Evolutionary conservation across 2,888 invertebrate genomes (phyloP), one percentile per base, ranked within the genome.

Genomic region (Electrophaes corylata): DNA sequence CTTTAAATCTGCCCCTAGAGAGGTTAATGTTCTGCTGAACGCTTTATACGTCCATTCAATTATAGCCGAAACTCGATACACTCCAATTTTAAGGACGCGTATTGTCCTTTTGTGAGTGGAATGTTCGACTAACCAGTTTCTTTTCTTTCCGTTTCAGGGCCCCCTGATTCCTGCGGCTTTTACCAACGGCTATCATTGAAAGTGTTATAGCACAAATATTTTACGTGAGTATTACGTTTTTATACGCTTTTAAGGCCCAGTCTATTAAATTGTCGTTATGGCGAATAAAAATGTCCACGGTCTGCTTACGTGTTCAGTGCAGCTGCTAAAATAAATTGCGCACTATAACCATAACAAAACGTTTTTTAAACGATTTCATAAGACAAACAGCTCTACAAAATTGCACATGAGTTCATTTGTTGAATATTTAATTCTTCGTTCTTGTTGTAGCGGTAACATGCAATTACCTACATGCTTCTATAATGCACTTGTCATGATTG

Each of bases 141-240:
- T 50, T 48, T 61, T 75, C 71, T 75, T 76, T 67, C 86, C 88
- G 86, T 95, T 95, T 70, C 95, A 98, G 98, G 98, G 97, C 88
- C 97, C 98, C 88, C 94, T 98, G 94, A 98, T 98, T 95, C 98
- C 98, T 93, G 97, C 98, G 93, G 98, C 98, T 93, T 98, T 98
- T 94, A 98, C 98, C 94, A 98, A 98, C 94, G 98, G 98, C 93
- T 98, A 98, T 94, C 98, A 98, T 95, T 96, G 96, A 96, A 93
- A 93, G 93, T 87, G 89, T 90, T 85, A 81, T 86, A 91, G 90
- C 88, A 91, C 88, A 91, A 90, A 88, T 87, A 88, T 86, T 88
- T 86, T 84, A 88, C 87, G 92, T 92, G 73, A 92, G 92, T 92
- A 91, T 84, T 78, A 79, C 49, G 79, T 84, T 80, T 78, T 78